These are phyloP conservation scores for Diogma glabrata DNA, from an alignment of 2,888 invertebrate species.

Conservation along the genomic window DNA sequence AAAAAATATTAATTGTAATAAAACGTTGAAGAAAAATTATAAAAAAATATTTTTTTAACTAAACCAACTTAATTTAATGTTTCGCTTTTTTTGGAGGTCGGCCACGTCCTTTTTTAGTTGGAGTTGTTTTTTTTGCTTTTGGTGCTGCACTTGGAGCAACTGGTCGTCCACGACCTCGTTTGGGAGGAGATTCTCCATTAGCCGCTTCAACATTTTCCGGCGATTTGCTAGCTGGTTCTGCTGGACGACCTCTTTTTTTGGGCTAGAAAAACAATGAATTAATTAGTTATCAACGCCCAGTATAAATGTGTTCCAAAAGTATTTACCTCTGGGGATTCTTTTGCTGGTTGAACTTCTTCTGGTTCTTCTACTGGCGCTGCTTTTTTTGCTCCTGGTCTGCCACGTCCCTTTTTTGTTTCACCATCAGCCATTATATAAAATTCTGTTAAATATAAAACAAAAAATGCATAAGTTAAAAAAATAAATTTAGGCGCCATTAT, in stretches of 20 bases:
- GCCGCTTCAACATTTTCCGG: neutral
- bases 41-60: no score
- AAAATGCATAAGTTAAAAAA: no score
- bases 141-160: neutral
- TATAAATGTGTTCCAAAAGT: no score
- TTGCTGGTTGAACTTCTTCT: neutral
- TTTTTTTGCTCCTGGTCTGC: neutral
- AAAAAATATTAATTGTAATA: no score
- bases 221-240: neutral
- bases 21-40: no score
- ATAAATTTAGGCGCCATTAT: no score
- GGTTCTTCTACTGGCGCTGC: neutral
- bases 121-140: neutral
- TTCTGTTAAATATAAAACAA: no score
- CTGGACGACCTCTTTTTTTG: constrained; percentile 1
- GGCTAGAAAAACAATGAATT: neutral
- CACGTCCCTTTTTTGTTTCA: constrained; percentile 5
- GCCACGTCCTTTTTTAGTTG: constrained; percentile 8
- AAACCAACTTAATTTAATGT: no score
- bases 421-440: constrained; percentile 4
- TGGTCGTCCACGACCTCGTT: constrained; percentile 1
- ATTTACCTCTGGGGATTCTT: no score
- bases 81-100: constrained; percentile 10
- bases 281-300: no score
- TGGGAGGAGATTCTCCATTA: constrained; percentile 2